Base-by-base conservation (phyloP, 64 coral and sea anemone genomes). In the Pocillopora verrucosa region DNA sequence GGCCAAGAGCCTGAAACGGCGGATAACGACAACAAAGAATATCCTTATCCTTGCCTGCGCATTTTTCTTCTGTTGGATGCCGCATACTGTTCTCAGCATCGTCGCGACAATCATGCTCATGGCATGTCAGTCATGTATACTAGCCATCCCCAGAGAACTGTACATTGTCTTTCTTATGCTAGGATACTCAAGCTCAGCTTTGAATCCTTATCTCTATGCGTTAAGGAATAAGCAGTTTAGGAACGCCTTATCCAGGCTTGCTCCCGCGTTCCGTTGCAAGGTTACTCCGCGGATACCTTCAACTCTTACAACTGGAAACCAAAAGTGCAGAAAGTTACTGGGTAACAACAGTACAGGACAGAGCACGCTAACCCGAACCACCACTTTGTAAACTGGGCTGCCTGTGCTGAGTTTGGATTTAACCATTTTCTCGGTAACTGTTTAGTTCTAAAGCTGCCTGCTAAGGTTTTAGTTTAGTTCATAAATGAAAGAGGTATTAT, bases 21-120 rank as follows among this genome's bases (percentile, higher is more conserved):
- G 65, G 24, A 72, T 85, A 19, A 99, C 93, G 26, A 90, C 94
- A 34, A 90, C 97, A 9, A 99, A 99, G 56, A 95, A 90, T 13
- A 83, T 99, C 35, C 65, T 93, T 4, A 75, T 99, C 9, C 88
- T 99, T 11, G 97, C 90, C 5, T 92, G 93, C 14, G 80, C 97
- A 1, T 99, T 99, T 75, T 99, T 95, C 24, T 60, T 95, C 11
- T 95, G 97, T 22, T 99, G 97, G 97, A 92, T 95, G 82, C 97
- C 97, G 13, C 68, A 88, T 17, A 99, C 97, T 5, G 62, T 86
- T 0, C 24, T 95, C 10, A 99, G 93, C 35, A 90, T 99, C n/a
- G 92, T 75, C 0, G 73, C 62, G 1, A 75, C 83, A 6, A 74
- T 86, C 30, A 22, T 85, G 37, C 26, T 25, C 19, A 72, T 12